phyloP scores from a whole-genome alignment of 2,797 vertebrate genomes.

The Acridotheres tristis region DNA sequence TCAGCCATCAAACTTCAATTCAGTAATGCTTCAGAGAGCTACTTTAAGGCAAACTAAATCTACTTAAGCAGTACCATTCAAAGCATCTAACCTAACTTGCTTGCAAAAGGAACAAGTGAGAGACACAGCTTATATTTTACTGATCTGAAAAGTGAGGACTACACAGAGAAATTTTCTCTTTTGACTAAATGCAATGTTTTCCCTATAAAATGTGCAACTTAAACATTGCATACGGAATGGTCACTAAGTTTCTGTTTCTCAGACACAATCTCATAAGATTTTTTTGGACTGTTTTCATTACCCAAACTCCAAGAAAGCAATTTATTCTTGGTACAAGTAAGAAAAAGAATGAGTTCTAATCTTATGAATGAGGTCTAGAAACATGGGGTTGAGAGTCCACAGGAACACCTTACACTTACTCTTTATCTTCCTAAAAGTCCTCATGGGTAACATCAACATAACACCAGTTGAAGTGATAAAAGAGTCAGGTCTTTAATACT shows the following conservation, averaged over 20 bases:
- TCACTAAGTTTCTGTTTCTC: neutral
- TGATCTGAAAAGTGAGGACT: neutral
- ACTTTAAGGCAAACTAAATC: neutral
- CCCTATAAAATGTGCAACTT: neutral
- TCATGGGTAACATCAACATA: neutral
- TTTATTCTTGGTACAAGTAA: neutral
- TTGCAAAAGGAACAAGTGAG: neutral
- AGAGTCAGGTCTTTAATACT: slow-evolving; percentile 40
- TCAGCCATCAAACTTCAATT: neutral
- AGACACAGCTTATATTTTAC: neutral
- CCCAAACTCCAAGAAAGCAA: neutral
- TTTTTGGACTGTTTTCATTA: neutral
- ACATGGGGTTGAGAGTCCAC: neutral
- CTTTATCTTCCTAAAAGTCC: neutral
- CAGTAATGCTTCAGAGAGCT: neutral
- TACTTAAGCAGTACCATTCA: neutral
- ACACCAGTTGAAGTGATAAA: neutral
- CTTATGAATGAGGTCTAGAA: neutral
- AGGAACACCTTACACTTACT: neutral
- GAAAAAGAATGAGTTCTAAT: neutral
- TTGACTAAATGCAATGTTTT: neutral
- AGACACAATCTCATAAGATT: neutral
- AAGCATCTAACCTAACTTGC: neutral
- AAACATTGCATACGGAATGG: neutral
- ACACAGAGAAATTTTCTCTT: neutral